Evolutionary conservation across 2,888 invertebrate species (phyloP), one percentile per base, ranked within the genome.

Genomic region (Eristalis tenax): DNA sequence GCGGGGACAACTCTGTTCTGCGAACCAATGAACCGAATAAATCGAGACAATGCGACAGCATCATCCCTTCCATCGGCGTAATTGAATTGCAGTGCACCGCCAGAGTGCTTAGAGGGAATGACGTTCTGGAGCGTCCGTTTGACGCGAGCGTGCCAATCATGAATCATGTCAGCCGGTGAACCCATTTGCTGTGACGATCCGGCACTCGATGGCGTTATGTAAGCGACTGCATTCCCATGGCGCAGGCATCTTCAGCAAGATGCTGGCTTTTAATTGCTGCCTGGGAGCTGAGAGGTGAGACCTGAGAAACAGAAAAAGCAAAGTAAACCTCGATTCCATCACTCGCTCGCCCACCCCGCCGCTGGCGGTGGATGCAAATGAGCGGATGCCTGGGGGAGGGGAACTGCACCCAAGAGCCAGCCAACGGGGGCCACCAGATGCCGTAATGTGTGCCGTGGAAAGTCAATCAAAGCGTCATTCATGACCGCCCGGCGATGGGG

Each of bases 381-480:
- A 71, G 74, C 61, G 26, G 59, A 50, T 64, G 32, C 6, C 23
- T 63, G 18, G 18, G 38, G 38, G 59, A 57, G 68, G 63, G 11
- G 32, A 64, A 43, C 66, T 18, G 18, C 66, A 26, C 56, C 65
- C 56, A 80, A 1, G 32, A 59, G 22, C 57, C 43, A 66, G 57
- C 22, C 40, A 38, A 22, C 8, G 50, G 26, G 50, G 15, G 15
- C 57, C 15, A n/a, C 63, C 69, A 57, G 64, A 83, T 77, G 65
- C 78, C 77, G 74, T 69, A 82, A 73, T 50, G 77, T 50, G 77
- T 74, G 28, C 61, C 74, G 65, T 77, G 77, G 77, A 78, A 86
- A 86, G 82, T 82, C 85, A 86, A 86, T 86, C 82, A 82, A 81
- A 86, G 50, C 61, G 50, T 50, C 18, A 50, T 69, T 82, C 75